Evolutionary conservation across 1,140 invertebrate species (phyloP).

Genomic region (Trachymyrmex septentrionalis): DNA sequence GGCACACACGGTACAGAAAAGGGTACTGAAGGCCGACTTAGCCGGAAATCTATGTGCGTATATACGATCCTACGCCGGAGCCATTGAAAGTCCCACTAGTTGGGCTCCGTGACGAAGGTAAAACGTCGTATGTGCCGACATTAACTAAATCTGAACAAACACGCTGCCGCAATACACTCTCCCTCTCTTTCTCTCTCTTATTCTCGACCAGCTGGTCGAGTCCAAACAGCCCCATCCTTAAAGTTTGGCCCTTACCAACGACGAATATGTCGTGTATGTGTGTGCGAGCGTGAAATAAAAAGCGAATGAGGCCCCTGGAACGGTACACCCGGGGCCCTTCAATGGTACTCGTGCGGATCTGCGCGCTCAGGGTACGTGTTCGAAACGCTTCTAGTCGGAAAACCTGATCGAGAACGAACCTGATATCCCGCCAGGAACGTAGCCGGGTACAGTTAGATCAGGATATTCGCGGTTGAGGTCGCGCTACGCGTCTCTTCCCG

Average conservation of each 20-base stretch:
- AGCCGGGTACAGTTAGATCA: constrained; percentile 64
- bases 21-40: constrained; percentile 68
- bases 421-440: constrained; percentile 64
- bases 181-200: constrained; percentile 2
- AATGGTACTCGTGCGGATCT: constrained; percentile 76
- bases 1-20: constrained; percentile 70
- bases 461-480: constrained; percentile 38
- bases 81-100: constrained; percentile 73
- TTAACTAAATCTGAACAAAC: constrained; percentile 85
- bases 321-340: constrained; percentile 72
- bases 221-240: constrained; percentile 64
- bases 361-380: constrained; percentile 33
- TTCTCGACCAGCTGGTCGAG: constrained; percentile 71
- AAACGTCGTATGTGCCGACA: constrained; percentile 76
- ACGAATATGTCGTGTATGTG: constrained; percentile 15
- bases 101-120: constrained; percentile 71
- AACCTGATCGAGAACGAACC: constrained; percentile 77
- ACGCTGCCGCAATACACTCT: constrained; percentile 58
- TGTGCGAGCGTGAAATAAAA: constrained; percentile 65
- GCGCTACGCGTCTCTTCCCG: constrained; percentile 18
- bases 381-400: constrained; percentile 60
- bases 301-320: constrained; percentile 73
- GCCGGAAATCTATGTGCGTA: constrained; percentile 71
- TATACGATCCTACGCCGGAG: constrained; percentile 45
- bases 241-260: constrained; percentile 64